A percentile compares a stretch with the other conserved stretches of the same genome.
Evolutionary conservation across 2,113 vertebrate genomes (phyloP).

Genomic region (Marmota flaviventris): DNA sequence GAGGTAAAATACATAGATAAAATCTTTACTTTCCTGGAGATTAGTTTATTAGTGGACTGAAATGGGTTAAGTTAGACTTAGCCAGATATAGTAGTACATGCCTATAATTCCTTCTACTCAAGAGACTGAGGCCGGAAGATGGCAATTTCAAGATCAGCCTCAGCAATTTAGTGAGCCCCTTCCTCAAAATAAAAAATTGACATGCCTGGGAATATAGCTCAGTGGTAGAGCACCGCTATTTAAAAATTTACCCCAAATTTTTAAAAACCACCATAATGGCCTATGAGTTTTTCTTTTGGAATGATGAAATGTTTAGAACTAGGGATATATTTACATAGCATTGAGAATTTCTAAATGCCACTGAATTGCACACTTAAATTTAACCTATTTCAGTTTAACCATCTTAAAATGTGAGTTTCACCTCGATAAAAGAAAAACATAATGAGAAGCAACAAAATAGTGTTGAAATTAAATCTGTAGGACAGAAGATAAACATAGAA

Average conservation of each 20-base stretch:
- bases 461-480: slow-evolving; percentile 14
- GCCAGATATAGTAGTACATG: neutral
- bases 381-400: slow-evolving; percentile 18
- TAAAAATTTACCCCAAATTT: too few species aligned
- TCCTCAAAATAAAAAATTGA: too few species aligned
- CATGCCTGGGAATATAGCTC: too few species aligned
- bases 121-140: neutral
- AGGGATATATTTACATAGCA: neutral
- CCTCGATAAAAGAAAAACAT: neutral
- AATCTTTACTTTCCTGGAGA: neutral
- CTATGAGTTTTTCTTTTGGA: neutral
- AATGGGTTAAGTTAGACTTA: neutral
- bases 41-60: neutral
- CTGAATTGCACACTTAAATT: neutral
- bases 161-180: too few species aligned
- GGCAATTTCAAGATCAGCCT: neutral
- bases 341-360: too few species aligned
- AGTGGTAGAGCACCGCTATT: too few species aligned
- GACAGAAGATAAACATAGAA: neutral
- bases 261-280: too few species aligned
- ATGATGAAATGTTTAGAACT: neutral
- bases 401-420: slow-evolving; percentile 35
- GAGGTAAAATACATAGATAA: slow-evolving; percentile 17
- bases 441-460: neutral
- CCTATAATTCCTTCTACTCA: neutral